Conservation (phyloP, 2,797 vertebrate species). For the Pipistrellus pipistrellus region DNA sequence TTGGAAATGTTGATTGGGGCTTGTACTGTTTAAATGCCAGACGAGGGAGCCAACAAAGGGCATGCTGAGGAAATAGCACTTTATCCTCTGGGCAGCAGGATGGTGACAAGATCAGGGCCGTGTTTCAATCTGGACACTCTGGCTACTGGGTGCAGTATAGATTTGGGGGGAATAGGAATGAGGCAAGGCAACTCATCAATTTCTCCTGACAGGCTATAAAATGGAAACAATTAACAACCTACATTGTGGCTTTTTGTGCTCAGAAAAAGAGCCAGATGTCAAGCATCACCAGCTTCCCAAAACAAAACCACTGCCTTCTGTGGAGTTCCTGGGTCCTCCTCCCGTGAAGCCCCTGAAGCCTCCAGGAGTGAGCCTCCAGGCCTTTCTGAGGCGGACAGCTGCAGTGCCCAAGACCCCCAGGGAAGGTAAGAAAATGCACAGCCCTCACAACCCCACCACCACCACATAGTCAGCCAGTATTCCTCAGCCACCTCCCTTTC, state of each 20-base stretch:
- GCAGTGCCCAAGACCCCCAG: background rate
- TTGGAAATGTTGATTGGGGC: background rate
- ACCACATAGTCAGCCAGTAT: rapidly evolving
- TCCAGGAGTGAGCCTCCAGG: conserved; percentile 76
- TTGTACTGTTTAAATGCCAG: background rate
- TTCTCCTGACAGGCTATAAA: background rate
- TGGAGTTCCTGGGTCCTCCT: conserved; percentile 82
- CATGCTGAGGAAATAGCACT: background rate
- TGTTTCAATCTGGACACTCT: background rate
- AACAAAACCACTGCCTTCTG: conserved; percentile 86
- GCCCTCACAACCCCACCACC: background rate
- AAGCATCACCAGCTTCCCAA: conserved; percentile 68
- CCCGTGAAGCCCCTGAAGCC: conserved; percentile 89
- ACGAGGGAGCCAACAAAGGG: rapidly evolving
- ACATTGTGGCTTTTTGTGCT: background rate
- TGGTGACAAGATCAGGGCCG: background rate
- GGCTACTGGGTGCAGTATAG: background rate
- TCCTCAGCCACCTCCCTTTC: background rate
- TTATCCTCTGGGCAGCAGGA: background rate
- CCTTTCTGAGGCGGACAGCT: background rate
- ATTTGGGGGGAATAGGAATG: background rate
- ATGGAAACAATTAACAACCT: background rate
- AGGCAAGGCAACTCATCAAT: background rate
- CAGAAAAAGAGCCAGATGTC: conserved; percentile 58
- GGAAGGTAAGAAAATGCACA: conserved; percentile 83